Percentiles rank a stretch among this genome's conserved stretches.
Evolutionary conservation across 2,113 vertebrate genomes (phyloP).

Genomic region (Rhinopithecus roxellana): DNA sequence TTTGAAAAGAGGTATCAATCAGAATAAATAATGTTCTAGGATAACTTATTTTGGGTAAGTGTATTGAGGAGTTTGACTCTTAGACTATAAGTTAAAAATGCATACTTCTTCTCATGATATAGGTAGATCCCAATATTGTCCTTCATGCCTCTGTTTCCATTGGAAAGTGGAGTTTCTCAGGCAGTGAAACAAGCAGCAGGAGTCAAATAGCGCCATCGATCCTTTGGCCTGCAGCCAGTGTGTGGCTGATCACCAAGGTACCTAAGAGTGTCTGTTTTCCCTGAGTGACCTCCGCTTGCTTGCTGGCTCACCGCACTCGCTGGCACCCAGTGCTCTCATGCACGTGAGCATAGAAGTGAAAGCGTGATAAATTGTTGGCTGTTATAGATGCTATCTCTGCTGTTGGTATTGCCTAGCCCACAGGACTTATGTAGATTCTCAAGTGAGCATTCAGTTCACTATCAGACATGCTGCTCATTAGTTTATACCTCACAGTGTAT

Average conservation of each 20-base stretch:
- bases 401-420: neutral
- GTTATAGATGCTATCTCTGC: neutral
- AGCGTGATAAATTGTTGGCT: neutral
- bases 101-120: neutral
- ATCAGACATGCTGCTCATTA: neutral
- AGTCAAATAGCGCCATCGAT: neutral
- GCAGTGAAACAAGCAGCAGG: neutral
- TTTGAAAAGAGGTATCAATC: conserved; percentile 9
- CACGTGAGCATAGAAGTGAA: neutral
- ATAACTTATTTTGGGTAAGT: neutral
- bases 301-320: neutral
- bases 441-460: neutral
- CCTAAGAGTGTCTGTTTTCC: neutral
- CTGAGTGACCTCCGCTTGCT: neutral
- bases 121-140: conserved; percentile 73
- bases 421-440: neutral
- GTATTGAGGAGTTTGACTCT: neutral
- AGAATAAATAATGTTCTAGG: neutral
- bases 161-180: conserved; percentile 38
- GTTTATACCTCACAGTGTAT: neutral
- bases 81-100: neutral
- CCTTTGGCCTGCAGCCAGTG: conserved; percentile 61
- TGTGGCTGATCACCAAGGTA: conserved; percentile 78
- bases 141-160: conserved; percentile 62
- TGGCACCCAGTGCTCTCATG: neutral